Conservation (phyloP, 2,888 invertebrate species). For the Microplitis manilae region DNA sequence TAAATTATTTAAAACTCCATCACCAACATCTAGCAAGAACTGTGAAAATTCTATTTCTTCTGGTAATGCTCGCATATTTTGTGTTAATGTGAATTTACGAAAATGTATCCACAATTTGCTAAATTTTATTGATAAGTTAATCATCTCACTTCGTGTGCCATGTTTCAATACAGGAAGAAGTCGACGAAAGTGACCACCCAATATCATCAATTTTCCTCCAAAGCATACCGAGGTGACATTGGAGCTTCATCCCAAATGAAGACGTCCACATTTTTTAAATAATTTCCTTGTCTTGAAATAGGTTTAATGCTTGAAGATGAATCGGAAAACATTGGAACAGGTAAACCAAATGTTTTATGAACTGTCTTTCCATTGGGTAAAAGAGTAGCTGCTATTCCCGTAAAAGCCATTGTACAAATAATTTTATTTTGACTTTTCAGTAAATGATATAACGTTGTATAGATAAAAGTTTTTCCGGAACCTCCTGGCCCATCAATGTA, state of each 20-base stretch:
- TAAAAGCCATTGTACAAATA: neutral
- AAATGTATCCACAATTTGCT: neutral
- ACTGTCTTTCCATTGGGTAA: too few species aligned
- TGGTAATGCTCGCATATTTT: conserved; percentile 44
- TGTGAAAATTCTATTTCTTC: conserved; percentile 47
- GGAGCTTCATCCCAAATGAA: too few species aligned
- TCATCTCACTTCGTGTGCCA: neutral
- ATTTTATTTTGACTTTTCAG: neutral
- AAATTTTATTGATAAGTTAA: neutral
- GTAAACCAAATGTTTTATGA: too few species aligned
- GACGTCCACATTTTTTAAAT: neutral
- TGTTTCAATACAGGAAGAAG: neutral
- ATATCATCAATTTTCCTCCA: too few species aligned
- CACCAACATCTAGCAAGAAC: conserved; percentile 48
- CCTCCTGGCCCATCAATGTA: neutral
- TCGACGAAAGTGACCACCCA: too few species aligned
- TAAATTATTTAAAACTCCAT: conserved; percentile 46
- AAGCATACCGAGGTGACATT: too few species aligned
- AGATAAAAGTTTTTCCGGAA: neutral
- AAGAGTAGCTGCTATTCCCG: neutral
- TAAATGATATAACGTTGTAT: neutral
- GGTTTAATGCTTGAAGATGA: neutral
- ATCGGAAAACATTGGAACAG: too few species aligned
- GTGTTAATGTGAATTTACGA: neutral
- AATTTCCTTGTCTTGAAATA: neutral